Evolutionary conservation across 1,140 invertebrate genomes (phyloP).

Genomic region (Caenorhabditis remanei): DNA sequence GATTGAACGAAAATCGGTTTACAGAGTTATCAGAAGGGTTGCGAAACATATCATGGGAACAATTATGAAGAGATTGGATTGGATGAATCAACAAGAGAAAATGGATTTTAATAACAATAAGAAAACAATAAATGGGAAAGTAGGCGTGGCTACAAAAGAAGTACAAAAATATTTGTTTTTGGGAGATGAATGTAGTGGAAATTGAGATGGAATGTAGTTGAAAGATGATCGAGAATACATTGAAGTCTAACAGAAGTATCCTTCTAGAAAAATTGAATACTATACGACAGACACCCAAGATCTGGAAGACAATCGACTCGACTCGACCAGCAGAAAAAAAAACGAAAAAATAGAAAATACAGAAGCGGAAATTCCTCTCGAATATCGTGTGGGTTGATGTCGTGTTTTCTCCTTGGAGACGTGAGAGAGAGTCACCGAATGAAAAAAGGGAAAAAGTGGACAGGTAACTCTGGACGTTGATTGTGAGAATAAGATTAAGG

Average conservation of each 20-base stretch:
- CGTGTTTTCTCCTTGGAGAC: slow-evolving; percentile 52
- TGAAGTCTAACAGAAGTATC: background rate
- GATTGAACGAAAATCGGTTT: background rate
- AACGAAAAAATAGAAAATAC: background rate
- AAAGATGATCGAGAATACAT: background rate
- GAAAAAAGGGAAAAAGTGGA: slow-evolving; percentile 22
- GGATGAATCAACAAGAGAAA: background rate
- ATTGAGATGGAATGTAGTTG: slow-evolving; percentile 10
- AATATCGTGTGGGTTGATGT: background rate
- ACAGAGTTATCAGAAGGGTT: background rate
- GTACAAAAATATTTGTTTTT: slow-evolving; percentile 28
- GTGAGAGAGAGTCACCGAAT: slow-evolving; percentile 10
- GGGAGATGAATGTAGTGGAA: slow-evolving; percentile 28
- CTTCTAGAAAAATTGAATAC: background rate
- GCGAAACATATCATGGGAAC: background rate
- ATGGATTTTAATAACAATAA: background rate
- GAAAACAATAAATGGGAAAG: background rate
- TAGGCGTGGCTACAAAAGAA: background rate
- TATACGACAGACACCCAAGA: background rate
- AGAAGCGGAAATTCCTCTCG: background rate
- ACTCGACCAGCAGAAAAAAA: too few species aligned
- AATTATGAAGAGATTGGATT: background rate
- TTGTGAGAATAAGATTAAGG: slow-evolving; percentile 53
- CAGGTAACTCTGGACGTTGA: slow-evolving; percentile 9
- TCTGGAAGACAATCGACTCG: too few species aligned